Base-by-base conservation (phyloP, 2,113 vertebrate species). In the Neotoma lepida region DNA sequence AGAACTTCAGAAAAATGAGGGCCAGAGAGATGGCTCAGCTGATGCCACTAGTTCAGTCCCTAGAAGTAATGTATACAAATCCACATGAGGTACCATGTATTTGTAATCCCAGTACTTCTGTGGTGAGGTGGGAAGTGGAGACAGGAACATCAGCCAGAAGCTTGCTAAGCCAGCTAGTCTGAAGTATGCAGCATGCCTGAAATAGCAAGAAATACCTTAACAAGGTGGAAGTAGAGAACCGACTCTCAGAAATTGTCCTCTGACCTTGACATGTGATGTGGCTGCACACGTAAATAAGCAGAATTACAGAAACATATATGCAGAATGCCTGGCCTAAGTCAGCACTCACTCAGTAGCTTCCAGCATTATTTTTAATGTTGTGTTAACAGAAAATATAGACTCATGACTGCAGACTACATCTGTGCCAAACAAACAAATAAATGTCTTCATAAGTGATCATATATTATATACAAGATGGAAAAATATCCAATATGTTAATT, bases 401-500 rank as follows among this genome's bases (percentile, higher is more conserved):
- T 81, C 81, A 81, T 68, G 6, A 46, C 73, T 85, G 26, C 56
- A 95, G 89, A 41, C 80, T 90, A 33, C 64, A 41, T 9, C 46
- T 82, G 28, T 86, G 78, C 20, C 33, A 91, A 86, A 63, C n/a
- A 74, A 92, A 33, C 66, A 82, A 49, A 80, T 73, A 41, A 33
- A 78, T 88, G 73, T 89, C 44, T 88, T 94, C 54, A 28, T 84
- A 63, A 90, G 4, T 82, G 13, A 66, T 22, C 20, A 70, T 91
- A 22, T 92, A 64, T 88, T 91, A 13, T 80, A 41, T 90, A 24
- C 4, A 91, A 91, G 54, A 66, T 9, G 39, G 68, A 86, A 91
- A 46, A 26, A 86, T 92, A 89, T 68, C 73, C 49, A 86, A 46
- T 95, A 24, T 91, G 44, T 6, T 78, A 71, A 78, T 78, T 91